Conservation (phyloP, 2,888 invertebrate species). For the Tillus elongatus region DNA sequence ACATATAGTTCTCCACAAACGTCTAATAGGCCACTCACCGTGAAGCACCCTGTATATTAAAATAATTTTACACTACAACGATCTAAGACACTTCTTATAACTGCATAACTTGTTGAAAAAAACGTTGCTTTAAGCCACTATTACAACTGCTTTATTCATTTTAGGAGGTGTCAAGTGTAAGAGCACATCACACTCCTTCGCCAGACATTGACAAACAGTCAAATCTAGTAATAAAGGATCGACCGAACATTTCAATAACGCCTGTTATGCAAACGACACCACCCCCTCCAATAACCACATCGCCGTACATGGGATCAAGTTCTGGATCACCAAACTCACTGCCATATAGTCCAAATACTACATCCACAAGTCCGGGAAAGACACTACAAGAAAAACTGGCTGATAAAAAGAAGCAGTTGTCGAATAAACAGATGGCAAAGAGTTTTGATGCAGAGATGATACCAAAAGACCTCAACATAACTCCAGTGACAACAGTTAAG, state of each 20-base stretch:
- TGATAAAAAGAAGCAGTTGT: slow-evolving; percentile 50
- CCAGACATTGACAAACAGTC: neutral
- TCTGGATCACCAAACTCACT: slow-evolving; percentile 18
- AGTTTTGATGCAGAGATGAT: slow-evolving; percentile 25
- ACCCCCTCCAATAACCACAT: slow-evolving; percentile 8
- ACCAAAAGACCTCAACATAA: slow-evolving; percentile 11
- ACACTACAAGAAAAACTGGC: slow-evolving; percentile 61
- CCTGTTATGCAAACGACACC: slow-evolving; percentile 28
- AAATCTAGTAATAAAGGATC: slow-evolving; percentile 30
- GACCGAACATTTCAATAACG: slow-evolving; percentile 45
- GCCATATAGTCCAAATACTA: slow-evolving; percentile 37
- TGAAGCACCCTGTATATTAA: too few species aligned
- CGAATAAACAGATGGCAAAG: slow-evolving; percentile 24
- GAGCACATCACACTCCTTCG: too few species aligned
- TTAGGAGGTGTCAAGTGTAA: too few species aligned
- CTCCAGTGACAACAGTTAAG: slow-evolving; percentile 17
- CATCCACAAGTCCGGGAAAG: slow-evolving; percentile 49
- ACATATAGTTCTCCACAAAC: too few species aligned
- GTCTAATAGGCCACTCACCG: too few species aligned
- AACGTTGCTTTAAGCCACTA: too few species aligned
- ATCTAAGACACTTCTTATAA: too few species aligned
- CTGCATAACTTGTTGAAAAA: too few species aligned
- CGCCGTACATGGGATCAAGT: slow-evolving; percentile 12
- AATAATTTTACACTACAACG: too few species aligned
- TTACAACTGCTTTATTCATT: too few species aligned